Evolutionary conservation across 2,113 vertebrate genomes (phyloP), one percentile per base, ranked within the genome.

Genomic region (Pollimyrus isidori): DNA sequence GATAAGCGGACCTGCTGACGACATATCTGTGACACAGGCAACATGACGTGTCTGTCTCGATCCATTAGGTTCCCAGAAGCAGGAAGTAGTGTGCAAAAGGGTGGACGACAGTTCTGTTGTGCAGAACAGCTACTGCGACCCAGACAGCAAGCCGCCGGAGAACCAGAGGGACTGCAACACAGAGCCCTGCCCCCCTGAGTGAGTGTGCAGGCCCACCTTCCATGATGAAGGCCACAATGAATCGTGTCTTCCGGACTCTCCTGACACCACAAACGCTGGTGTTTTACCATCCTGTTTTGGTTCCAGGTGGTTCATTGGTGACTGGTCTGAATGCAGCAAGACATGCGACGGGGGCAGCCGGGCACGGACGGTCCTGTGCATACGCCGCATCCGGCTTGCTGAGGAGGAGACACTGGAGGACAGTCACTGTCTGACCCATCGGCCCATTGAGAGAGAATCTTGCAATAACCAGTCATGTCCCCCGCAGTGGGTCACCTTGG

Each of bases 141-240:
- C 95, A 85, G 98, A 99, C 92, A 95, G 96, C 93, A 99, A 97
- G 91, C 97, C 96, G 84, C 97, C 98, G 52, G 98, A 99, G 95
- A 99, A 97, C 94, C 98, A 98, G 93, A 96, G 98, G 91, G 92
- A 95, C 94, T 99, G 98, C 95, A 99, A 98, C 93, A 96, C 95
- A 58, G 98, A 99, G 95, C 97, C 97, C n/a, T 99, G 98, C 91
- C 97, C 98, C 85, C 96, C 98, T n/a, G 98, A 99, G 98, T 99
- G 96, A 95, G 98, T 98, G 30, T 65, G 21, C 6, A 11, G 73
- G 73, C 35, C 11, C 73, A 19, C 26, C 35, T 80, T 80, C 35
- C 35, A 19, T 11, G 7, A 80, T 42, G 88, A 50, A 53, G 85
- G 48, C 9, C 45, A 49, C 26, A 2, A 42, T 19, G 35, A 80